Evolutionary conservation across 2,113 vertebrate species (phyloP).

Genomic region (Hippocampus barbouri): DNA sequence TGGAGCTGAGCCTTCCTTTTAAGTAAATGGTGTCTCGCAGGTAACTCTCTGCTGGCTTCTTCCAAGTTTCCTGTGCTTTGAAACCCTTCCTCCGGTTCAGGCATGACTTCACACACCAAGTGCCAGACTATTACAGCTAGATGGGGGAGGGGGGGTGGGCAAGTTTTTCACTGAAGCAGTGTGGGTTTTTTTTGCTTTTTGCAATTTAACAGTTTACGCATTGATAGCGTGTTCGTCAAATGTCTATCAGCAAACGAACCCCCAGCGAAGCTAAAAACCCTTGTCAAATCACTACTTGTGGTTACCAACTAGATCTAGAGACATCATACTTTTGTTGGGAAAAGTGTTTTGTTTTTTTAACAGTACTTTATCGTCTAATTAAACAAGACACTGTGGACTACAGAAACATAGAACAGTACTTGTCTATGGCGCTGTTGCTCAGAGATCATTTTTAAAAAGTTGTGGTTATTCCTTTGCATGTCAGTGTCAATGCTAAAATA

Average conservation of each 20-base stretch:
- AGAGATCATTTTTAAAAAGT: background rate
- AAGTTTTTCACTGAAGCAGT: conserved; percentile 33
- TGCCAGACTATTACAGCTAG: conserved; percentile 45
- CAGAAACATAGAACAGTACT: background rate
- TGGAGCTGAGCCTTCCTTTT: conserved; percentile 67
- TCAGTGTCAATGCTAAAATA: background rate
- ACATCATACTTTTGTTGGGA: background rate
- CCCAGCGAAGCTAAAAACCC: background rate
- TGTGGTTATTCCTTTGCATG: background rate
- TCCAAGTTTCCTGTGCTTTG: conserved; percentile 77
- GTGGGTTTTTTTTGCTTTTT: background rate
- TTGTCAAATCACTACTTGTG: background rate
- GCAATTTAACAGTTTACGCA: background rate
- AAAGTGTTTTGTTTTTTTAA: background rate
- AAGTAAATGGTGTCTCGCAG: conserved; percentile 72
- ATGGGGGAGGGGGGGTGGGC: conserved; percentile 12
- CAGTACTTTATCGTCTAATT: background rate
- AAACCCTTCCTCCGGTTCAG: conserved; percentile 68
- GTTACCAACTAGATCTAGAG: background rate
- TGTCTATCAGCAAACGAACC: background rate
- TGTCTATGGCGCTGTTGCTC: background rate
- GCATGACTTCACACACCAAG: conserved; percentile 57
- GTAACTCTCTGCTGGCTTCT: conserved; percentile 74
- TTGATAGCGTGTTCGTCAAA: background rate
- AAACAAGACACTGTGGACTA: background rate